Evolutionary conservation across 1,140 invertebrate genomes (phyloP), one percentile per base, ranked within the genome.

Genomic region (Drosophila kepulauana): DNA sequence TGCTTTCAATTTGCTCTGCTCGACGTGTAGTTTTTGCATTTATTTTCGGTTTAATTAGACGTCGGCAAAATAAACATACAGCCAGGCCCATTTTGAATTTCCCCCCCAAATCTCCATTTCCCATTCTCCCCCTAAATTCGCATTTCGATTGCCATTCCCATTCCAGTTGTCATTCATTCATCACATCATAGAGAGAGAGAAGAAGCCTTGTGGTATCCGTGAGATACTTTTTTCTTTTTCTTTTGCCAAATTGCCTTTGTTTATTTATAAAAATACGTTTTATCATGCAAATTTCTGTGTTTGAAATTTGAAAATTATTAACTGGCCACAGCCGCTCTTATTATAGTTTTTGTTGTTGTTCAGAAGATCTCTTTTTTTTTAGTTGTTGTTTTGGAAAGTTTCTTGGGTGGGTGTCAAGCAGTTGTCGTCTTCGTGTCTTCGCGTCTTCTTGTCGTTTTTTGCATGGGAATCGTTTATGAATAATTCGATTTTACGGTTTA

Each of bases 151-250:
- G 11, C 66, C 28, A 54, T 15, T 54, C 51, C 51, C 38, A 69
- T 74, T 88, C 58, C 82, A 86, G 84, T 88, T 86, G 82, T 88
- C 82, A 71, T 86, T 88, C 84, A 86, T 88, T 86, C 82, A 86
- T 86, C 84, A 73, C 66, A 73, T 66, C 28, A 16, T 7, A 68
- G 46, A 54, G 15, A 51, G 43, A 10, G 15, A 16, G 38, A 57
- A 65, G 56, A 41, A 45, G 52, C 56, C 43, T 16, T 52, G 58
- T 48, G 43, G 67, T 62, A 70, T 67, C 78, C 73, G 77, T 69
- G 38, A 81, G 63, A 82, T 63, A 65, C 68, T 78, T 77, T 78
- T 66, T n/a, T 16, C 57, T 20, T 20, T 25, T 3, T 25, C 4
- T 25, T 25, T 25, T 25, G 20, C 20, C 3, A 38, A 16, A 16